Conservation (phyloP, 2,888 invertebrate genomes). For the Leistus spinibarbis region DNA sequence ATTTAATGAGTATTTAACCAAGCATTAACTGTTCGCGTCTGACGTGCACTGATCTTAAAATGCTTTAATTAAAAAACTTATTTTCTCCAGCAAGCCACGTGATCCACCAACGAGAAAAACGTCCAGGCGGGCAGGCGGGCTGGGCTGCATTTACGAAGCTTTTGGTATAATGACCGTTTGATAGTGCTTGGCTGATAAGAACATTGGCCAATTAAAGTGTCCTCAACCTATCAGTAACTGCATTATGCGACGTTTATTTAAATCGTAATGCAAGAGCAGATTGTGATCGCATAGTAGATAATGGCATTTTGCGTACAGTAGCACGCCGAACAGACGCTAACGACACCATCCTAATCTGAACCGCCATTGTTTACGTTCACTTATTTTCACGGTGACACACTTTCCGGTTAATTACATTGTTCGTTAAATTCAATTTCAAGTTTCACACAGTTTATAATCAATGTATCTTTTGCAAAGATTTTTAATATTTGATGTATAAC, state of each 20-base stretch:
- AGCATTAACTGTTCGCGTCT: constrained; percentile 14
- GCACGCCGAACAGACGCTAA: constrained; percentile 14
- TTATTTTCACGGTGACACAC: constrained; percentile 17
- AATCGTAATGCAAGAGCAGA: constrained; percentile 36
- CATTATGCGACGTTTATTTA: constrained; percentile 39
- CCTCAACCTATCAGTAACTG: constrained; percentile 34
- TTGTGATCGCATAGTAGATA: constrained; percentile 31
- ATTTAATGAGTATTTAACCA: constrained; percentile 17
- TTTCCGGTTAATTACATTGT: no score
- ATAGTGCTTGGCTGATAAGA: constrained; percentile 28
- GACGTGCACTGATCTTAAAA: constrained; percentile 6
- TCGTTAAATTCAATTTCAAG: no score
- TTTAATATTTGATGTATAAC: no score
- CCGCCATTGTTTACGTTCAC: constrained; percentile 29
- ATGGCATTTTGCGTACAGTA: constrained; percentile 24
- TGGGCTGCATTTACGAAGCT: background rate
- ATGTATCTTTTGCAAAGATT: no score
- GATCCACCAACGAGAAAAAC: background rate
- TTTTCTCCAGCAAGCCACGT: constrained; percentile 5
- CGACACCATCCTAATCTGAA: constrained; percentile 29
- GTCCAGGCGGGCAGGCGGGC: no score
- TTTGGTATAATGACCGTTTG: constrained; percentile 25
- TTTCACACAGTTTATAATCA: no score
- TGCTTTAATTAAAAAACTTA: constrained; percentile 36
- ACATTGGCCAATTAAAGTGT: constrained; percentile 36